Conservation (phyloP, 2,797 vertebrate species). For the Anolis apletophallus region DNA sequence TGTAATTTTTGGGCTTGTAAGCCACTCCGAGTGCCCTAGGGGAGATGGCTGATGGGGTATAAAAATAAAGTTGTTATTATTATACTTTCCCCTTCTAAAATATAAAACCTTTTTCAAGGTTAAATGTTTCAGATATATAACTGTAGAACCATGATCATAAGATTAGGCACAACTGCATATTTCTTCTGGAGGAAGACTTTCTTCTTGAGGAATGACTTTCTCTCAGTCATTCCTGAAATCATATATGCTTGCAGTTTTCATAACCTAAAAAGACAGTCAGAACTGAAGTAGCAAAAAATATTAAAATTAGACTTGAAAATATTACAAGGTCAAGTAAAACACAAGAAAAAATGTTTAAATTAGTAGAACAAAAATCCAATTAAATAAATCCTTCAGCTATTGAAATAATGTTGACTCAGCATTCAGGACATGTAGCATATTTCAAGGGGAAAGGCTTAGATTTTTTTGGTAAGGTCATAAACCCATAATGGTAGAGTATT, state of each 20-base stretch:
- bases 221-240: conserved; percentile 10
- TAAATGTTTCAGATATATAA: background rate
- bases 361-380: conserved; percentile 49
- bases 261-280: background rate
- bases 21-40: no score
- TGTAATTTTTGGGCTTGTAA: no score
- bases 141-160: fast-evolving
- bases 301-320: conserved; percentile 20
- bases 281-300: background rate
- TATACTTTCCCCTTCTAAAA: background rate
- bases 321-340: conserved; percentile 22
- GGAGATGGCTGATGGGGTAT: no score
- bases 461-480: background rate
- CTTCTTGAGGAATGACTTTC: no score
- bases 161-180: background rate
- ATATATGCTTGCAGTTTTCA: background rate
- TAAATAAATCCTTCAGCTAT: conserved; percentile 14
- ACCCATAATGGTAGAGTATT: background rate
- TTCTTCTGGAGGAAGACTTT: no score
- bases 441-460: background rate
- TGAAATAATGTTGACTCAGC: conserved; percentile 6
- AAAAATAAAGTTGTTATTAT: no score
- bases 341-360: conserved; percentile 3
- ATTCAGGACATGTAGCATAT: background rate
- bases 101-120: background rate